A percentile compares a stretch with the other conserved stretches of the same genome.
phyloP scores from a whole-genome alignment of 92 coral and sea anemone genomes.

The Pocillopora grandis region DNA sequence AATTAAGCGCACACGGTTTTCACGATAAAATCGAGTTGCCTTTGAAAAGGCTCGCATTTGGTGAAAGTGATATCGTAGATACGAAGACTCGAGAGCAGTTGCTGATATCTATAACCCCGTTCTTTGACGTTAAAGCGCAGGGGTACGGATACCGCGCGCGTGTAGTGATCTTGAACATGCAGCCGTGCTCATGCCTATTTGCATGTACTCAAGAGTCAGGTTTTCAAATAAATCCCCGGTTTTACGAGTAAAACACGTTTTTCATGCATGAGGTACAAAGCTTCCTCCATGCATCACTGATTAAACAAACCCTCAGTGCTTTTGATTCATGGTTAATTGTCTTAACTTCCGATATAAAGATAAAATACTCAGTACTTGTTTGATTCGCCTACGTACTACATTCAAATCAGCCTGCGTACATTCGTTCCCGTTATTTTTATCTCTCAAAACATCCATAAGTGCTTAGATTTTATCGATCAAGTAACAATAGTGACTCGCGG shows the following conservation, averaged over 20 bases:
- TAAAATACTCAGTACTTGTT: not conserved
- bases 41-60: no score
- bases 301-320: not conserved
- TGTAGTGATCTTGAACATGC: not conserved
- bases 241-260: not conserved
- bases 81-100: no score
- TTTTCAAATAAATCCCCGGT: conserved; percentile 1
- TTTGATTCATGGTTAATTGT: not conserved
- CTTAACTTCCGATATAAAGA: conserved; percentile 19
- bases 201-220: not conserved
- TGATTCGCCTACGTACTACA: not conserved
- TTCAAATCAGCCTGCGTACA: not conserved
- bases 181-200: not conserved
- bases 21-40: no score
- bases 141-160: not conserved
- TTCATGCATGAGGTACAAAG: not conserved
- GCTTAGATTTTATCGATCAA: conserved; percentile 16
- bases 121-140: not conserved
- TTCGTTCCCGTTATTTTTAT: not conserved
- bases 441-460: conserved; percentile 6
- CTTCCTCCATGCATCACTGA: conserved; percentile 16
- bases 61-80: no score
- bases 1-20: no score
- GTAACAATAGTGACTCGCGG: conserved; percentile 28
- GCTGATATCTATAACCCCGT: no score